Evolutionary conservation across 2,113 vertebrate species (phyloP).

Genomic region (Indicator maculatus): DNA sequence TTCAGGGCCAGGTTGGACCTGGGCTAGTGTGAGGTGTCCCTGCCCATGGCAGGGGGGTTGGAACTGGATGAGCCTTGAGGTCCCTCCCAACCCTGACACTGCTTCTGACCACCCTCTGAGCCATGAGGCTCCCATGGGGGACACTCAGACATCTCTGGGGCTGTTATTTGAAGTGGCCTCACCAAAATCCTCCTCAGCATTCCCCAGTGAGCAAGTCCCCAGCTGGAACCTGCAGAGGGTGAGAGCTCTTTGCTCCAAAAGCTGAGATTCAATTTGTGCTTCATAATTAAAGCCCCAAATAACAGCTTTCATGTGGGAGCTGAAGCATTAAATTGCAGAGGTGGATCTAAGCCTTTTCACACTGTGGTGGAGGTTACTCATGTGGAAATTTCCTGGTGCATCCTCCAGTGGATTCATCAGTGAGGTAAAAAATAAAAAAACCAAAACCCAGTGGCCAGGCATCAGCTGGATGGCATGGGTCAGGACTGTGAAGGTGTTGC

Average conservation of each 20-base stretch:
- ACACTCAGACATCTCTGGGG: neutral
- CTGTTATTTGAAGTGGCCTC: neutral
- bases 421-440: neutral
- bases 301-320: conserved; percentile 11
- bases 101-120: neutral
- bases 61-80: too few relatives aligned
- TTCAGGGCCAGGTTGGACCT: too few relatives aligned
- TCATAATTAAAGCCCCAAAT: conserved; percentile 44
- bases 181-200: neutral
- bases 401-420: neutral
- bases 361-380: neutral
- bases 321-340: conserved; percentile 45
- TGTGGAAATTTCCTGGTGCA: conserved; percentile 32
- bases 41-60: too few relatives aligned
- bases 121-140: neutral
- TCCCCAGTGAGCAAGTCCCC: neutral
- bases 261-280: conserved; percentile 27
- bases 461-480: neutral
- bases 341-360: neutral
- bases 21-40: too few relatives aligned
- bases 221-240: neutral
- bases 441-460: neutral
- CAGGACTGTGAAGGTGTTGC: neutral
- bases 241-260: neutral
- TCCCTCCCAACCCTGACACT: neutral